Percentiles rank a stretch among this genome's conserved stretches.
Evolutionary conservation across 2,888 invertebrate species (phyloP).

Genomic region (Phorcus lineatus): DNA sequence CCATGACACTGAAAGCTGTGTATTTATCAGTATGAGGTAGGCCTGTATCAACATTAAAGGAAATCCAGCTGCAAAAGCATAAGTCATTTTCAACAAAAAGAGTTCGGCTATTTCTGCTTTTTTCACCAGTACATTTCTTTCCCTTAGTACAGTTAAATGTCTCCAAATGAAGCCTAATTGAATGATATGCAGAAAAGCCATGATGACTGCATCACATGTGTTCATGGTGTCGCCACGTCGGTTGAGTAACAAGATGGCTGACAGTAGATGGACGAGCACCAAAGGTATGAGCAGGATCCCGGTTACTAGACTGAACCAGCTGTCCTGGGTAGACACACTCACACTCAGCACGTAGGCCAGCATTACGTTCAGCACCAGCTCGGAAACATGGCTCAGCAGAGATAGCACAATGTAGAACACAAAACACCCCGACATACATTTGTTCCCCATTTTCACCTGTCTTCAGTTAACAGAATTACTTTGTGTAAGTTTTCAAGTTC

Average conservation of each 20-base stretch:
- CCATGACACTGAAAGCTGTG: slow-evolving; percentile 67
- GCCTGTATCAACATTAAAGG: slow-evolving; percentile 90
- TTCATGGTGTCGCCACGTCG: slow-evolving; percentile 51
- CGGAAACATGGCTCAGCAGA: slow-evolving; percentile 54
- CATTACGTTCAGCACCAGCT: slow-evolving; percentile 52
- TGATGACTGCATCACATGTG: slow-evolving; percentile 76
- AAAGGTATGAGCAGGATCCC: slow-evolving; percentile 85
- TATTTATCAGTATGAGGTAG: slow-evolving; percentile 80
- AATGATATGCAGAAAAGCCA: slow-evolving; percentile 79
- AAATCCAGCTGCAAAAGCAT: slow-evolving; percentile 91
- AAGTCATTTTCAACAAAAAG: slow-evolving; percentile 87
- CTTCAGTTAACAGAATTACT: no score
- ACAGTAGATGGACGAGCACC: slow-evolving; percentile 81
- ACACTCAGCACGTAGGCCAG: slow-evolving; percentile 77
- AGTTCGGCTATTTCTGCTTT: slow-evolving; percentile 85
- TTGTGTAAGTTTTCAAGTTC: no score
- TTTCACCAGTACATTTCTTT: slow-evolving; percentile 87
- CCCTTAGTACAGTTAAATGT: slow-evolving; percentile 89
- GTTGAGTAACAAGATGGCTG: slow-evolving; percentile 72
- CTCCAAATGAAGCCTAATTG: slow-evolving; percentile 79
- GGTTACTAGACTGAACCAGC: slow-evolving; percentile 82
- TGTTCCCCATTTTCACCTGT: slow-evolving; percentile 26
- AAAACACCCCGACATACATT: slow-evolving; percentile 50
- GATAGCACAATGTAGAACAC: slow-evolving; percentile 55
- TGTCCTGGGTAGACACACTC: slow-evolving; percentile 75